These are phyloP conservation scores for Meloidogyne hapla DNA, from an alignment of 1,140 invertebrate genomes.

Conservation along the genomic window DNA sequence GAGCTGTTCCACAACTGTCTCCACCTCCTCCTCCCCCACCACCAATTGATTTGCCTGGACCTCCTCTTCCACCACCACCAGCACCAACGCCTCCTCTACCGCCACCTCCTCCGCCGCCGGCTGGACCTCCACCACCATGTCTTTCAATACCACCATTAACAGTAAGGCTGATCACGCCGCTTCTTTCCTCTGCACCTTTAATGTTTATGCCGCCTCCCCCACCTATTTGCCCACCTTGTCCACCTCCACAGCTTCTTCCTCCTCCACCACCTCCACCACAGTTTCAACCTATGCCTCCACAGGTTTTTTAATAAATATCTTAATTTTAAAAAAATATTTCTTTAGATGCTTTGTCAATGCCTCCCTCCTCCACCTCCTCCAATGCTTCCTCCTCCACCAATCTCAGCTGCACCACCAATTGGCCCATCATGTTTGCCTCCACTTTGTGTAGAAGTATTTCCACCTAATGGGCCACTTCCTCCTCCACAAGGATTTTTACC, in stretches of 20 bases:
- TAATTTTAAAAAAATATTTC: background rate
- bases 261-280: background rate
- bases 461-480: background rate
- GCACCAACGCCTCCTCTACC: background rate
- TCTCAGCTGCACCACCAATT: background rate
- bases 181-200: constrained; percentile 10
- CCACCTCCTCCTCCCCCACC: too few species aligned
- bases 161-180: constrained; percentile 18
- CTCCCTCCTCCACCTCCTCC: constrained; percentile 14
- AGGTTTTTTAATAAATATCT: too few species aligned
- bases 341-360: background rate
- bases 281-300: constrained; percentile 1
- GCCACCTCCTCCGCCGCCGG: background rate
- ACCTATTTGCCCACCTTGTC: background rate
- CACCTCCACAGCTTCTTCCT: background rate
- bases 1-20: too few species aligned
- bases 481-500: background rate
- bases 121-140: background rate
- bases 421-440: constrained; percentile 18
- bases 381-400: constrained; percentile 23
- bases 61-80: background rate
- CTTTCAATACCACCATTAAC: background rate
- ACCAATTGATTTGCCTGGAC: too few species aligned
- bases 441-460: constrained; percentile 20
- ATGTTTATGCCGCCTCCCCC: constrained; percentile 17